A percentile compares a stretch with the other conserved stretches of the same genome.
phyloP scores from a whole-genome alignment of 2,888 invertebrate species.

The Epicampocera succincta region DNA sequence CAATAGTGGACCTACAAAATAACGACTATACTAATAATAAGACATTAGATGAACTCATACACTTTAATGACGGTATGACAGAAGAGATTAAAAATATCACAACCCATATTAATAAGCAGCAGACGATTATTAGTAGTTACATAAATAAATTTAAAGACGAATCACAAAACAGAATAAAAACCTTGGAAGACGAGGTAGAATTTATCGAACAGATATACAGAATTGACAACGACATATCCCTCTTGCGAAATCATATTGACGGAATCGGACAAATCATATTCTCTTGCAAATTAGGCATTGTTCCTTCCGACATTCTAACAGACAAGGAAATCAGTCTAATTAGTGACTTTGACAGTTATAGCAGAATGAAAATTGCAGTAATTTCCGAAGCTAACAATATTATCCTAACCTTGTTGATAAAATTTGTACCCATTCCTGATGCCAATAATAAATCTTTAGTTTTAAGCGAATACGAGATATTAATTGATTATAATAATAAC shows the following conservation, averaged over 20 bases:
- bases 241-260: slow-evolving; percentile 52
- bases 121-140: background rate
- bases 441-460: slow-evolving; percentile 36
- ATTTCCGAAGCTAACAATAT: slow-evolving; percentile 54
- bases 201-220: slow-evolving; percentile 50
- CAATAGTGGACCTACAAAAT: background rate
- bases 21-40: no score
- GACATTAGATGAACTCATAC: no score
- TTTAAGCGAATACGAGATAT: slow-evolving; percentile 37
- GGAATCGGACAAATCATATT: slow-evolving; percentile 65
- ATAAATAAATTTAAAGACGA: slow-evolving; percentile 18
- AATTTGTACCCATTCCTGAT: slow-evolving; percentile 52
- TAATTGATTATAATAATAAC: slow-evolving; percentile 39
- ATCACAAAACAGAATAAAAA: slow-evolving; percentile 21
- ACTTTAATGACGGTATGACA: background rate
- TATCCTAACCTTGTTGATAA: slow-evolving; percentile 42
- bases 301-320: slow-evolving; percentile 62
- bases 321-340: slow-evolving; percentile 54
- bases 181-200: slow-evolving; percentile 7
- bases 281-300: slow-evolving; percentile 63
- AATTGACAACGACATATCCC: slow-evolving; percentile 59
- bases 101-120: slow-evolving; percentile 14
- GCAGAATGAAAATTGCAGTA: slow-evolving; percentile 57
- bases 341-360: slow-evolving; percentile 61
- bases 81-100: slow-evolving; percentile 13